Evolutionary conservation across 2,113 vertebrate genomes (phyloP).

Genomic region (Tringa solitaria): DNA sequence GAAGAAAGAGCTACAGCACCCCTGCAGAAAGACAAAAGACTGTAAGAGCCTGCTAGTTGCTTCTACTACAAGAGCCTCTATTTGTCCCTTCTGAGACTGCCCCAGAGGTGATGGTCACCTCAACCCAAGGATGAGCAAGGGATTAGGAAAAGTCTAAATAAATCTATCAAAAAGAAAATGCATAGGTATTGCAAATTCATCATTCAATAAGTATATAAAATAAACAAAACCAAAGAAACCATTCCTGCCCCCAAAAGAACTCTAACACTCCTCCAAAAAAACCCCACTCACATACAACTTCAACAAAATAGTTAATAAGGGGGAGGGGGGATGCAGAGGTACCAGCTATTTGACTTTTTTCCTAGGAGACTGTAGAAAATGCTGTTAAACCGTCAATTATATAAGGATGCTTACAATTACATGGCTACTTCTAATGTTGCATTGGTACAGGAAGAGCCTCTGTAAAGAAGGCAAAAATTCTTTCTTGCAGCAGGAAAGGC

Average conservation of each 20-base stretch:
- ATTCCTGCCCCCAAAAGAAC: not conserved
- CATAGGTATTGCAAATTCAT: not conserved
- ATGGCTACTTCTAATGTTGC: not conserved
- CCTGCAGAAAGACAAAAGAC: not conserved
- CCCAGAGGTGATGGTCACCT: not conserved
- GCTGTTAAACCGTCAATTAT: not conserved
- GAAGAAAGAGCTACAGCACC: not conserved
- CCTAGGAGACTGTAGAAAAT: not conserved
- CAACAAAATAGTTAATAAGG: not conserved
- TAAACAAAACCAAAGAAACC: not conserved
- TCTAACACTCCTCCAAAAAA: not conserved
- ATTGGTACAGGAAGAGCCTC: not conserved
- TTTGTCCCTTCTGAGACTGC: not conserved
- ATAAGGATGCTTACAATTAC: not conserved
- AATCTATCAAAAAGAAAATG: not conserved
- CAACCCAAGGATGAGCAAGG: not conserved
- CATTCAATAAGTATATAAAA: not conserved
- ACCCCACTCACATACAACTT: not conserved
- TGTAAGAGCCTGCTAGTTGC: not conserved
- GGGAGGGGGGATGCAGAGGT: rapidly evolving
- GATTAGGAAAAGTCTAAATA: not conserved
- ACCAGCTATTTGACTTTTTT: not conserved
- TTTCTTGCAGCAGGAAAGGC: not conserved
- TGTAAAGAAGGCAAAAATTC: not conserved
- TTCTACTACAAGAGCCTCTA: not conserved